phyloP scores from a whole-genome alignment of 2,113 vertebrate species.

The Anolis carolinensis region DNA sequence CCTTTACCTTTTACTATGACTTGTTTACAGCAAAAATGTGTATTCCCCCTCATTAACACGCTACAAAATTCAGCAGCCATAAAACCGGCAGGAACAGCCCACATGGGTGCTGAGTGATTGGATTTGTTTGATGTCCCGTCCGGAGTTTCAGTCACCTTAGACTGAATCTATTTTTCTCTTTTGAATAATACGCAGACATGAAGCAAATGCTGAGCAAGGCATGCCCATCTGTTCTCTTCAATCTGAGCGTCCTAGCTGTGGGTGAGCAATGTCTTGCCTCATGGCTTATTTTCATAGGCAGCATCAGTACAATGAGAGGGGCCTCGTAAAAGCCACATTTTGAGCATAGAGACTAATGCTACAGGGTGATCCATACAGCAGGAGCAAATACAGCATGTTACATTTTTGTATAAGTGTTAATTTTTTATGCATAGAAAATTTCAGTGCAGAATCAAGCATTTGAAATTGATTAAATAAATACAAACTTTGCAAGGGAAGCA shows the following conservation, averaged over 20 bases:
- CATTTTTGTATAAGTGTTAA: slow-evolving; percentile 38
- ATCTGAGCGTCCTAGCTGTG: slow-evolving; percentile 68
- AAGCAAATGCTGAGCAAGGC: slow-evolving; percentile 72
- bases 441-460: neutral
- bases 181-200: slow-evolving; percentile 66
- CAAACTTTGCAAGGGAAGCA: neutral
- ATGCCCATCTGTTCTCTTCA: slow-evolving; percentile 82
- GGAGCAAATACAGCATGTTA: slow-evolving; percentile 45
- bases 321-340: slow-evolving; percentile 49
- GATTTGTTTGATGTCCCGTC: slow-evolving; percentile 10
- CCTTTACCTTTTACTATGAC: too few species aligned
- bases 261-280: slow-evolving; percentile 62
- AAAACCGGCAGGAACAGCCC: too few species aligned
- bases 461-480: neutral
- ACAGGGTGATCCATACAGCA: neutral
- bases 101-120: slow-evolving; percentile 1
- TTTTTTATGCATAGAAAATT: neutral
- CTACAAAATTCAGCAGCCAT: too few species aligned
- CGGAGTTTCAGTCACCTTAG: slow-evolving; percentile 41
- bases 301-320: slow-evolving; percentile 43
- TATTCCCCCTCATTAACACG: too few species aligned
- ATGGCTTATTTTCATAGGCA: slow-evolving; percentile 59
- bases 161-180: slow-evolving; percentile 59
- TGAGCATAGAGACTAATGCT: slow-evolving; percentile 33
- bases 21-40: too few species aligned